Conservation (phyloP, 2,888 invertebrate genomes). For the Platypus cylindrus region DNA sequence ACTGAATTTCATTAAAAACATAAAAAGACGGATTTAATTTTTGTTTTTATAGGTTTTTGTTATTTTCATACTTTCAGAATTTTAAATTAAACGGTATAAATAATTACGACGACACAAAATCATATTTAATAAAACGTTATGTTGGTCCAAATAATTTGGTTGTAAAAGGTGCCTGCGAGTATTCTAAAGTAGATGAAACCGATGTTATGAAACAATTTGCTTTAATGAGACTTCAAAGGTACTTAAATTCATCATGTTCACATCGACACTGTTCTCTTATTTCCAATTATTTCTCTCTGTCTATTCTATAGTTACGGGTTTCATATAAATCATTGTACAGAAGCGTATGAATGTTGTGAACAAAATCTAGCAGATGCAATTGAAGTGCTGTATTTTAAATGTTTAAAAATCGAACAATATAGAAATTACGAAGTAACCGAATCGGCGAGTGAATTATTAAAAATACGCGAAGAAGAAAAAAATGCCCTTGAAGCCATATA, state of each 20-base stretch:
- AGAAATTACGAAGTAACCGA: conserved; percentile 32
- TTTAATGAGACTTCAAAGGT: conserved; percentile 58
- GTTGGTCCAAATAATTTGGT: conserved; percentile 62
- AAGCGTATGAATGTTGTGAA: conserved; percentile 55
- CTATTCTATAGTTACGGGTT: conserved; percentile 54
- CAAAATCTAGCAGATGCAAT: conserved; percentile 60
- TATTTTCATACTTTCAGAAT: conserved; percentile 31
- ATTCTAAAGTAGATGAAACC: conserved; percentile 48
- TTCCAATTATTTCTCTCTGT: neutral
- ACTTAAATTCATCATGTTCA: conserved; percentile 15
- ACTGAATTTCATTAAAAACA: neutral
- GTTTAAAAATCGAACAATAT: conserved; percentile 39
- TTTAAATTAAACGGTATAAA: conserved; percentile 37
- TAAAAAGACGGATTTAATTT: no score
- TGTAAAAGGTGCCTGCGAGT: conserved; percentile 59
- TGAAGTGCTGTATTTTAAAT: conserved; percentile 57
- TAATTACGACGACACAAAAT: conserved; percentile 49
- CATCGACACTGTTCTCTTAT: neutral
- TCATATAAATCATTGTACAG: conserved; percentile 57
- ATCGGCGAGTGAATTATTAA: conserved; percentile 42
- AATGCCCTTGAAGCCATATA: conserved; percentile 68
- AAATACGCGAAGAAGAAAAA: conserved; percentile 58
- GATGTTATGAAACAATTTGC: conserved; percentile 59
- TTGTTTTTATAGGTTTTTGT: neutral
- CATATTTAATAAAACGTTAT: conserved; percentile 54